Evolutionary conservation across 1,140 invertebrate species (phyloP), one percentile per base, ranked within the genome.

Genomic region (Lordiphosa clarofinis): DNA sequence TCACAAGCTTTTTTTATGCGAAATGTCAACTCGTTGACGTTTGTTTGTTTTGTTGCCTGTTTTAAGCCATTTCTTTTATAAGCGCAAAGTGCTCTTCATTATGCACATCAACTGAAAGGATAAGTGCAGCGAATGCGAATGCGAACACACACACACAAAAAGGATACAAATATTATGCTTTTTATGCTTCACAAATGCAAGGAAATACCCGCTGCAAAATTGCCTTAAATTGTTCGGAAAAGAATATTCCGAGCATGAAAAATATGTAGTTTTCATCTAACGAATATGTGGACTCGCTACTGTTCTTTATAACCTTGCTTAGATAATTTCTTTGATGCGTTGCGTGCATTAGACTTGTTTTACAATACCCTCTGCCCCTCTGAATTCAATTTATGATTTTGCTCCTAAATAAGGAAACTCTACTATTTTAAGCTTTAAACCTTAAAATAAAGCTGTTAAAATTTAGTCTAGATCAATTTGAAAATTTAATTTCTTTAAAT

Each of bases 11-110:
- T 42, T 39, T 74, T 59, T 56, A 49, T 69, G 57, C 64, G 38
- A 48, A 49, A 48, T 44, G 52, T 50, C 52, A 52, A 39, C 59
- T 70, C 63, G 55, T 58, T 62, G 57, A 57, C 62, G 55, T 62
- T 56, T 63, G 53, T 81, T 68, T 61, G 61, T 68, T 86, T 65
- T 76, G 57, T 67, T 65, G 74, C 70, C 70, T 68, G 56, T 71
- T 74, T 82, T 82, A 71, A 81, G 67, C 62, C 72, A 68, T 75
- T 64, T 76, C 81, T 86, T 86, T 87, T 81, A 86, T 86, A 82
- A 81, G 65, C 75, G 73, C 66, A 86, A 82, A 86, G 81, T 86
- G 82, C 81, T 86, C 81, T 86, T 86, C 81, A 86, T 86, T 86
- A 86, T 86, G 81, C 75, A 62, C 82, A 86, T 86, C 65, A 86